Percentiles rank a stretch among this genome's conserved stretches.
Conservation (phyloP, 2,113 vertebrate genomes). For the Apteryx mantelli region DNA sequence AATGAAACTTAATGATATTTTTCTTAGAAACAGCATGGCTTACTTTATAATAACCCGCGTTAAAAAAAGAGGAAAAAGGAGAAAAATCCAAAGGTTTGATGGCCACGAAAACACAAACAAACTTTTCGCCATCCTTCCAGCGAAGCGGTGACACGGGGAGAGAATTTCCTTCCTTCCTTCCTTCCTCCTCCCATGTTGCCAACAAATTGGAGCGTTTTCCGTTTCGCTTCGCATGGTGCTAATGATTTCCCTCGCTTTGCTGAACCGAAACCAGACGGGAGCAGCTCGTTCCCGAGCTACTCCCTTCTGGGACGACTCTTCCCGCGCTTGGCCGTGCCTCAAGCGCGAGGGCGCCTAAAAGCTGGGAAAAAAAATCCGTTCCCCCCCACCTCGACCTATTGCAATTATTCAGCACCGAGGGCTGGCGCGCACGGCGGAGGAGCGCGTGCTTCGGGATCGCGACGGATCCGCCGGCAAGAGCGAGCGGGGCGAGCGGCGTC, state of each 20-base stretch:
- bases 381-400: neutral
- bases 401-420: neutral
- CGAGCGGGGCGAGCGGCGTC: neutral
- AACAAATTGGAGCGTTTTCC: conserved; percentile 5
- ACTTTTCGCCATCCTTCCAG: conserved; percentile 20
- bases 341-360: neutral
- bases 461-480: neutral
- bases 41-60: neutral
- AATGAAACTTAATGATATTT: conserved; percentile 56
- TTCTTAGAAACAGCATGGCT: neutral
- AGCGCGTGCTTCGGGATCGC: fast-evolving
- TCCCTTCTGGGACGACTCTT: neutral
- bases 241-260: neutral
- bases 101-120: neutral
- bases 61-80: neutral
- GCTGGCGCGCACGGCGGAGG: fast-evolving
- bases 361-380: neutral
- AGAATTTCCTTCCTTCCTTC: conserved; percentile 7
- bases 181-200: conserved; percentile 36
- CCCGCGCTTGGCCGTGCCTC: neutral
- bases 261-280: neutral
- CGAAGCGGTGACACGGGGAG: neutral
- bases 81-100: neutral
- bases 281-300: neutral
- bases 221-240: neutral